A percentile compares a stretch with the other conserved stretches of the same genome.
Conservation (phyloP, 2,888 invertebrate genomes). For the Philaethria dido region DNA sequence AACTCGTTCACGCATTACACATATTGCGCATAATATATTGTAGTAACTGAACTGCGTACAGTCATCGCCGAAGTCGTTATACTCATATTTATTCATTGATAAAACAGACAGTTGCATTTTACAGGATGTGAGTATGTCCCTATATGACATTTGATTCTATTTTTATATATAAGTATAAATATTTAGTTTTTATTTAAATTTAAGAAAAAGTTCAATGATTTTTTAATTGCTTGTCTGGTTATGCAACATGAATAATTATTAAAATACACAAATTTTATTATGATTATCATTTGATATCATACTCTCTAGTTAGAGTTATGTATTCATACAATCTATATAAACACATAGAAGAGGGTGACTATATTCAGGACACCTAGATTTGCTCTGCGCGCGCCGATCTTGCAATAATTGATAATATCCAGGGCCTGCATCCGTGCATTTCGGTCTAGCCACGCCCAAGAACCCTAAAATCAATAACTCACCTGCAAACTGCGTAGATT, state of each 20-base stretch:
- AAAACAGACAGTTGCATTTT: slow-evolving; percentile 21
- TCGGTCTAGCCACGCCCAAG: slow-evolving; percentile 32
- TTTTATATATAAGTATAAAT: background rate
- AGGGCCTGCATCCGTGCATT: slow-evolving; percentile 37
- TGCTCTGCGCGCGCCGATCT: slow-evolving; percentile 37
- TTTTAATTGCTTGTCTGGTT: background rate
- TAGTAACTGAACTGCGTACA: slow-evolving; percentile 12
- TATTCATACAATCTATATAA: background rate
- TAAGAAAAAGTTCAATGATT: background rate
- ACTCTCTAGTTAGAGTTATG: too few relatives aligned
- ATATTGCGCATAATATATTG: slow-evolving; percentile 17
- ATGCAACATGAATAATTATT: background rate
- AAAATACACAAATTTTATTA: background rate
- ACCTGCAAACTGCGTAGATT: slow-evolving; percentile 19
- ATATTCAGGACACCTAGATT: slow-evolving; percentile 34
- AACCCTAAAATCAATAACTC: slow-evolving; percentile 36
- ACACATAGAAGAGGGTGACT: background rate
- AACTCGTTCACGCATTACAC: background rate
- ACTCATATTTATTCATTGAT: slow-evolving; percentile 25
- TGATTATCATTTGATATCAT: background rate
- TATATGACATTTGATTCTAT: background rate
- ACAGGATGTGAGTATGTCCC: slow-evolving; percentile 1
- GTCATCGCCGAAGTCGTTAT: slow-evolving; percentile 18
- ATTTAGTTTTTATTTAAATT: background rate
- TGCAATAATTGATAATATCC: slow-evolving; percentile 31